Conservation (phyloP, 1,140 invertebrate species). For the Conus betulinus region DNA sequence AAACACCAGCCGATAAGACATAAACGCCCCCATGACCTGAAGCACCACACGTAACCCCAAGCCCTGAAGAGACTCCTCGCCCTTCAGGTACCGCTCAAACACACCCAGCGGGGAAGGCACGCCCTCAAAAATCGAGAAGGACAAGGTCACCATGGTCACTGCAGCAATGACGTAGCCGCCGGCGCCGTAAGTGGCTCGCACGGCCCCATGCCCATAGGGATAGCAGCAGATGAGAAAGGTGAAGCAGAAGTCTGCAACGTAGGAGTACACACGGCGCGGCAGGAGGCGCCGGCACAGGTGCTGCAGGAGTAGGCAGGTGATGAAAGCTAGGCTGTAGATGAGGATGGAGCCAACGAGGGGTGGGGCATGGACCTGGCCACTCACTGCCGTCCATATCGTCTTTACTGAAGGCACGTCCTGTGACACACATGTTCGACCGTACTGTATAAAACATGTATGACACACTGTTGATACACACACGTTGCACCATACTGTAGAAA, state of each 20-base stretch:
- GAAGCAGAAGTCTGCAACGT: constrained; percentile 48
- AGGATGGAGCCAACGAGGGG: constrained; percentile 29
- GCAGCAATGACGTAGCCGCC: constrained; percentile 42
- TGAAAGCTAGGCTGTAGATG: constrained; percentile 41
- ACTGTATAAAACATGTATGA: too few species aligned
- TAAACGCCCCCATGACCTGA: constrained; percentile 44
- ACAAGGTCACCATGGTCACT: constrained; percentile 45
- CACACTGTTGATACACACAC: too few species aligned
- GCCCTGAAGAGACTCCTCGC: constrained; percentile 27
- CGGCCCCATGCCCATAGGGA: constrained; percentile 45
- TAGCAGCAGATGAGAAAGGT: constrained; percentile 46
- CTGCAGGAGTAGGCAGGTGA: constrained; percentile 41
- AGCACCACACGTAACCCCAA: constrained; percentile 35
- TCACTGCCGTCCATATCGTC: neutral
- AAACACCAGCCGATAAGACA: constrained; percentile 46
- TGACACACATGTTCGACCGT: neutral
- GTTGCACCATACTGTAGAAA: too few species aligned
- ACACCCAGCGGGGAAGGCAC: constrained; percentile 40
- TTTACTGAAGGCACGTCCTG: neutral
- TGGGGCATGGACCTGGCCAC: constrained; percentile 12
- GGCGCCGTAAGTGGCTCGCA: constrained; percentile 42
- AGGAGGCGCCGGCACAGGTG: constrained; percentile 29
- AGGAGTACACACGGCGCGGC: constrained; percentile 37
- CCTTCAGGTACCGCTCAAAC: constrained; percentile 41
- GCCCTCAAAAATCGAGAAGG: constrained; percentile 38